Evolutionary conservation across 2,888 invertebrate genomes (phyloP).

Genomic region (Myopa testacea): DNA sequence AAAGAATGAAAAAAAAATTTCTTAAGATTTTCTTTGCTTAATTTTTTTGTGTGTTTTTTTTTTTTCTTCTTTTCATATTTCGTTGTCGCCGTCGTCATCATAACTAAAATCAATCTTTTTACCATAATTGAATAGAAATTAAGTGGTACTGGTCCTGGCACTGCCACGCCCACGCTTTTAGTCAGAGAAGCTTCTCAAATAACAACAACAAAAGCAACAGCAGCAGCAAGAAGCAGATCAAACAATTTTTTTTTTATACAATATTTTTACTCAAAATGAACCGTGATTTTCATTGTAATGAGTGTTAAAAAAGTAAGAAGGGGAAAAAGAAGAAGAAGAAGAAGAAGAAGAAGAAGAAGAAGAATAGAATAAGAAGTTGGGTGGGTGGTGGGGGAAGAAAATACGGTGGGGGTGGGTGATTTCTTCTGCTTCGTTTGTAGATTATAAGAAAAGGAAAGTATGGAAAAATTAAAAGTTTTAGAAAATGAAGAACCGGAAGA

Average conservation of each 20-base stretch:
- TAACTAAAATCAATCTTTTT: constrained; percentile 49
- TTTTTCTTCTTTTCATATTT: neutral
- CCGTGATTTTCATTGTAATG: constrained; percentile 26
- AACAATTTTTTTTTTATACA: constrained; percentile 20
- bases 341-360: constrained; percentile 1
- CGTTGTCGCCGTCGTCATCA: neutral
- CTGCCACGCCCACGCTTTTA: neutral
- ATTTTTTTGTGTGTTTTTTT: neutral
- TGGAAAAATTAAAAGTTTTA: constrained; percentile 25
- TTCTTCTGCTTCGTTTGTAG: too few relatives aligned
- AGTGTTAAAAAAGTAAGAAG: neutral
- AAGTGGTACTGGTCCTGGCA: constrained; percentile 36
- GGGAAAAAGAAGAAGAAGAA: neutral
- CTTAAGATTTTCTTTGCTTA: neutral
- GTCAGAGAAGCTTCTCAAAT: too few relatives aligned
- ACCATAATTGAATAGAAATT: constrained; percentile 50
- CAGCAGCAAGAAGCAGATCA: neutral
- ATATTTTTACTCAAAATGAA: constrained; percentile 20
- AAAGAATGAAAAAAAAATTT: neutral
- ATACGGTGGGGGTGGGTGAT: neutral
- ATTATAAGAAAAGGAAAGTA: neutral
- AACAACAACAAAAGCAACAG: too few relatives aligned
- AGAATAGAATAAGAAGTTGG: neutral
- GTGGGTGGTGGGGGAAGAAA: neutral
- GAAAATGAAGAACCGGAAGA: constrained; percentile 31